phyloP scores from a whole-genome alignment of 2,113 vertebrate genomes.

The Lagopus muta region DNA sequence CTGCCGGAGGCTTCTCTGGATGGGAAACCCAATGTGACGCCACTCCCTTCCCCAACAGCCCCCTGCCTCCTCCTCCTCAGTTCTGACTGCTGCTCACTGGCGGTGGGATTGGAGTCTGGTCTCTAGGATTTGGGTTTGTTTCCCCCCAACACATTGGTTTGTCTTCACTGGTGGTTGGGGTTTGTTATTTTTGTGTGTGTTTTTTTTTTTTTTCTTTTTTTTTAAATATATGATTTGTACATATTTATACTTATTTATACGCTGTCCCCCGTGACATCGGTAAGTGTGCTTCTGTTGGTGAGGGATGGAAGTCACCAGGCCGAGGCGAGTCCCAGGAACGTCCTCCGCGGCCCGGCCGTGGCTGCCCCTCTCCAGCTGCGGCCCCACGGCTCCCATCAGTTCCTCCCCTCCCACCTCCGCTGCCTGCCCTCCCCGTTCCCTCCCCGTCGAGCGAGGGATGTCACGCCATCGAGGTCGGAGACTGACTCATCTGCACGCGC shows the following conservation, averaged over 20 bases:
- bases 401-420: constrained; percentile 53
- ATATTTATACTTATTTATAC: constrained; percentile 71
- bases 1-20: constrained; percentile 46
- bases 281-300: constrained; percentile 73
- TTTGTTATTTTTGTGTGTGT: background rate
- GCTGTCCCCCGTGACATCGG: constrained; percentile 64
- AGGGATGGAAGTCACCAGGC: constrained; percentile 66
- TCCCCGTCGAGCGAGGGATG: constrained; percentile 47
- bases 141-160: constrained; percentile 61
- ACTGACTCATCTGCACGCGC: constrained; percentile 96
- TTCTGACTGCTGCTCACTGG: constrained; percentile 58
- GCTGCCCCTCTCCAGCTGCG: constrained; percentile 47
- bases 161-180: constrained; percentile 44
- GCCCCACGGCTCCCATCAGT: constrained; percentile 1
- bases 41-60: constrained; percentile 68
- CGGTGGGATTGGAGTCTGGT: constrained; percentile 56
- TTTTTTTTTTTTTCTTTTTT: background rate
- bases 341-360: constrained; percentile 26
- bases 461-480: constrained; percentile 94
- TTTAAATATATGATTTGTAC: constrained; percentile 72
- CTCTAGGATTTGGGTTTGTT: constrained; percentile 48
- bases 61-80: constrained; percentile 59
- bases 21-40: background rate
- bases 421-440: constrained; percentile 64
- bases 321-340: constrained; percentile 57